Evolutionary conservation across 2,797 vertebrate species (phyloP).

Genomic region (Knipowitschia caucasica): DNA sequence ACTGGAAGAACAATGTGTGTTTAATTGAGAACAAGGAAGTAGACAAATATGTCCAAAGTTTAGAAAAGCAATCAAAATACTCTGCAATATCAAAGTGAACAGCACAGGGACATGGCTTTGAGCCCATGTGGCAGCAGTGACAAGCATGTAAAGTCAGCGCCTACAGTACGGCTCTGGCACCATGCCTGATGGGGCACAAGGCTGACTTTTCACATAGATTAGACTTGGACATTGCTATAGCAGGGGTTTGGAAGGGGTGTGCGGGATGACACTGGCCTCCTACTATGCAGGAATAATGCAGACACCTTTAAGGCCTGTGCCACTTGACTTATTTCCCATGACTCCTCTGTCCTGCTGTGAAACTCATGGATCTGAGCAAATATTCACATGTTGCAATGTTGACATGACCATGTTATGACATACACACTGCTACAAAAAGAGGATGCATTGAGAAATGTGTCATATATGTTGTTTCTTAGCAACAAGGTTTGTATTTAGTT

Average conservation of each 20-base stretch:
- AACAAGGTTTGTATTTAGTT: constrained; percentile 20
- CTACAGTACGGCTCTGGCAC: constrained; percentile 33
- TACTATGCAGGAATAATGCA: constrained; percentile 43
- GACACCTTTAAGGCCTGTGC: constrained; percentile 43
- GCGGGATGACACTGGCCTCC: constrained; percentile 23
- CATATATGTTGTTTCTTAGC: constrained; percentile 38
- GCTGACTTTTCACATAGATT: constrained; percentile 24
- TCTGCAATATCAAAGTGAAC: constrained; percentile 21
- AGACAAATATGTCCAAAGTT: constrained; percentile 15
- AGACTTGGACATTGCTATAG: constrained; percentile 23
- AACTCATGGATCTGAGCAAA: constrained; percentile 24
- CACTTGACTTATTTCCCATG: constrained; percentile 47
- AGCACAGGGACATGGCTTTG: constrained; percentile 31
- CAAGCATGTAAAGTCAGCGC: constrained; percentile 48
- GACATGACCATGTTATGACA: constrained; percentile 16
- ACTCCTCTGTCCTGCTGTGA: constrained; percentile 29
- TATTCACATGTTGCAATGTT: constrained; percentile 12
- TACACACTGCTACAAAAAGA: constrained; percentile 15
- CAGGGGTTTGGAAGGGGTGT: background rate
- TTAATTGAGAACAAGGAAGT: constrained; percentile 48
- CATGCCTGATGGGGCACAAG: constrained; percentile 22
- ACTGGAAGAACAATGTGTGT: constrained; percentile 49
- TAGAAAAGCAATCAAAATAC: constrained; percentile 28
- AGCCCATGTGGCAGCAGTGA: constrained; percentile 31
- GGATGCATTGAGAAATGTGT: constrained; percentile 20